Percentiles rank a stretch among this genome's conserved stretches.
phyloP scores from a whole-genome alignment of 2,888 invertebrate species.

The Tromatobia lineatoria region DNA sequence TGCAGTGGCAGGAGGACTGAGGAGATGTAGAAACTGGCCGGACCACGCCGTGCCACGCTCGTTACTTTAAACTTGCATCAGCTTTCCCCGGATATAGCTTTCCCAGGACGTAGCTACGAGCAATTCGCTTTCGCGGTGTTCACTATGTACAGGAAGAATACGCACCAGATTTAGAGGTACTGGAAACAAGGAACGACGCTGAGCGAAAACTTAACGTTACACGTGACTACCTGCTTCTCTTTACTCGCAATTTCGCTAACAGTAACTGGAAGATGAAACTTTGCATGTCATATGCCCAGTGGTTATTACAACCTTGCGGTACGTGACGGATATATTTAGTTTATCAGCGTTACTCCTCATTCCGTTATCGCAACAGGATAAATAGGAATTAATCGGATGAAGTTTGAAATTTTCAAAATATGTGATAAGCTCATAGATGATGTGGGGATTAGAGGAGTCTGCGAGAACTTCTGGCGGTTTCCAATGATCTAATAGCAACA shows the following conservation, averaged over 20 bases:
- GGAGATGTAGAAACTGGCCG: slow-evolving; percentile 27
- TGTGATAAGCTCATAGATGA: background rate
- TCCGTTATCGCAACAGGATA: slow-evolving; percentile 16
- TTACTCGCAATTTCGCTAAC: slow-evolving; percentile 33
- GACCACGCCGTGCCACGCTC: slow-evolving; percentile 36
- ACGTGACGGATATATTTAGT: slow-evolving; percentile 55
- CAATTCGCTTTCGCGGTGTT: slow-evolving; percentile 34
- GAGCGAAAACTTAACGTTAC: background rate
- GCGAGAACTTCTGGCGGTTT: background rate
- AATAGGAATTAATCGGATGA: slow-evolving; percentile 11
- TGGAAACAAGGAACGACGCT: slow-evolving; percentile 11
- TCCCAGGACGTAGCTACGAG: slow-evolving; percentile 30
- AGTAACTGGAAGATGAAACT: slow-evolving; percentile 55
- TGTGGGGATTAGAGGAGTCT: slow-evolving; percentile 2
- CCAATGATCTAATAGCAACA: background rate
- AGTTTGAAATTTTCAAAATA: background rate
- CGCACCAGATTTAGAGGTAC: slow-evolving; percentile 5
- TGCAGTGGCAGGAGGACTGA: background rate
- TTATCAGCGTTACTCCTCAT: slow-evolving; percentile 17
- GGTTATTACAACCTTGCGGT: slow-evolving; percentile 49
- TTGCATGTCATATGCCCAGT: slow-evolving; percentile 47
- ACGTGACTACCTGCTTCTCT: slow-evolving; percentile 44
- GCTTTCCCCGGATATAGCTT: slow-evolving; percentile 33
- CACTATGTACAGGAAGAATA: slow-evolving; percentile 29
- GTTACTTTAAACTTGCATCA: slow-evolving; percentile 46